These are phyloP conservation scores for Timema cristinae DNA, from an alignment of 2,888 invertebrate genomes.

Conservation along the genomic window DNA sequence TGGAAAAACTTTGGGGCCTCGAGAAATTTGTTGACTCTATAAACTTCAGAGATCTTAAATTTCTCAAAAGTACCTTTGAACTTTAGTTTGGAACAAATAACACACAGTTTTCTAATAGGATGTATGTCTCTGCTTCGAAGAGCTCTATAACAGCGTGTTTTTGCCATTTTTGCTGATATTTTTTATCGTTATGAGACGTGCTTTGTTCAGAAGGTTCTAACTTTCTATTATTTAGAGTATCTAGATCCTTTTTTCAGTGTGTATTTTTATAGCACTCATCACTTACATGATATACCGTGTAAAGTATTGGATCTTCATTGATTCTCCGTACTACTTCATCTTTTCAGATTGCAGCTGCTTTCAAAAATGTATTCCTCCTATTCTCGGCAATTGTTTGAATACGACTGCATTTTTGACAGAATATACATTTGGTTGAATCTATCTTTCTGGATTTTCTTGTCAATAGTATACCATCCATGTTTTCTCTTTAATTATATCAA, in stretches of 20 bases:
- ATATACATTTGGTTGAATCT: neutral
- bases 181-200: constrained; percentile 1
- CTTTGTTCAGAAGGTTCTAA: neutral
- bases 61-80: neutral
- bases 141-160: neutral
- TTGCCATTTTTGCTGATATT: neutral
- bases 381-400: neutral
- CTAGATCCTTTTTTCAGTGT: constrained; percentile 5
- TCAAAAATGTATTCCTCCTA: neutral
- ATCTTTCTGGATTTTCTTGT: neutral
- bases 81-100: neutral
- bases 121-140: constrained; percentile 1
- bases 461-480: constrained; percentile 8
- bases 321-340: neutral
- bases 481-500: neutral
- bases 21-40: neutral
- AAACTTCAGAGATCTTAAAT: neutral
- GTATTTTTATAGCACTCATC: neutral
- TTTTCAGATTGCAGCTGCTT: constrained; percentile 7
- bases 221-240: neutral
- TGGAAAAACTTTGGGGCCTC: neutral
- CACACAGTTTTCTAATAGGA: neutral
- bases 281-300: neutral
- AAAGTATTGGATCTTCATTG: neutral
- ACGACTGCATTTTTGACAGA: neutral